Evolutionary conservation across 2,113 vertebrate genomes (phyloP).

Genomic region (Felis chaus): DNA sequence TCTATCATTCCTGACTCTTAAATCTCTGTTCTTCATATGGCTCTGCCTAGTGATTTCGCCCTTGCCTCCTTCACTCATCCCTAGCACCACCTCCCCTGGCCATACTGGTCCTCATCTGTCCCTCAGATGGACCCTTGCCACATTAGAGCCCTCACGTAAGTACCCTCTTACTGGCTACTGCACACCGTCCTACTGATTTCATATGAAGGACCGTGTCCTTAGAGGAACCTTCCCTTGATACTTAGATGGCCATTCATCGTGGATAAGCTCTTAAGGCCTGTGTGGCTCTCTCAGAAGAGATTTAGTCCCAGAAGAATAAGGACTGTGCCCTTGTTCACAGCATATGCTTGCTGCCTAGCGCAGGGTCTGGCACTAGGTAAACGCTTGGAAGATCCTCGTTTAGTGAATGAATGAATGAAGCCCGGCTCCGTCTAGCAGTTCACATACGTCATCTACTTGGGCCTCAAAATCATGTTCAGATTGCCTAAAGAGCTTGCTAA

Average conservation of each 20-base stretch:
- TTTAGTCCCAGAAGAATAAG: neutral
- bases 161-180: neutral
- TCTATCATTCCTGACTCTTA: neutral
- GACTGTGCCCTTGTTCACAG: neutral
- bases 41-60: no score
- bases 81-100: neutral
- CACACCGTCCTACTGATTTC: neutral
- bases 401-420: neutral
- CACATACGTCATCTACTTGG: neutral
- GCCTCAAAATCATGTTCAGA: neutral
- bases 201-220: neutral
- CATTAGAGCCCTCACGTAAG: neutral
- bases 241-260: neutral
- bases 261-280: neutral
- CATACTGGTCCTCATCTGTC: neutral
- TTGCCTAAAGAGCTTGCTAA: neutral
- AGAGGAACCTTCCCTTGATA: neutral
- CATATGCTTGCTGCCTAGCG: neutral
- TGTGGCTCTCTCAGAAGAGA: neutral
- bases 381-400: neutral
- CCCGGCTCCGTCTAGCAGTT: rapidly evolving
- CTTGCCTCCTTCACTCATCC: neutral
- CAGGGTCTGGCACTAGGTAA: neutral
- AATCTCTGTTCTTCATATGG: neutral
- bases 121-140: neutral